Conservation (phyloP, 2,113 vertebrate species). For the Vicugna pacos region DNA sequence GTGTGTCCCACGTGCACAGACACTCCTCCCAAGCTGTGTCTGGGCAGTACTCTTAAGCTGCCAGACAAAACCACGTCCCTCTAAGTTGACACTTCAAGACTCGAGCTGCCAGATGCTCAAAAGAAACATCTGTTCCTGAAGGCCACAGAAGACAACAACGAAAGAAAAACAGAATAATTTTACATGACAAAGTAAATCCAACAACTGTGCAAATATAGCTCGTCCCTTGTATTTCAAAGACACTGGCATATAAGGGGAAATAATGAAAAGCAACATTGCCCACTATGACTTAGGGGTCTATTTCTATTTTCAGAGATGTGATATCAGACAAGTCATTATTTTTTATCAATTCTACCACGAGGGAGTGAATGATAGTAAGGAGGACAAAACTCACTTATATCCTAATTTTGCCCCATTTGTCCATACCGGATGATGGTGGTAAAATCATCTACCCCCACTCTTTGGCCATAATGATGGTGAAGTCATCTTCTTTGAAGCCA, state of each 20-base stretch:
- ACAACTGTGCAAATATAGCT: conserved; percentile 28
- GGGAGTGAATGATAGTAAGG: background rate
- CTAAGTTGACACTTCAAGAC: conserved; percentile 4
- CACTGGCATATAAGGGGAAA: background rate
- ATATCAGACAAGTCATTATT: background rate
- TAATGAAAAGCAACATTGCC: background rate
- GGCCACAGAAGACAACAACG: conserved; percentile 1
- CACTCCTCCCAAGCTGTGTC: background rate
- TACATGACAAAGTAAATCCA: conserved; percentile 60
- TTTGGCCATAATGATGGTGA: background rate
- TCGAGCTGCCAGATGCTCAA: conserved; percentile 34
- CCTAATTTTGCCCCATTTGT: background rate
- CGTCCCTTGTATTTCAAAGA: background rate
- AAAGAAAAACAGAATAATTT: conserved; percentile 61
- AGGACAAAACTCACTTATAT: background rate
- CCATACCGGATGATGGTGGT: background rate
- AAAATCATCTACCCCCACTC: background rate
- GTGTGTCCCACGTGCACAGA: background rate
- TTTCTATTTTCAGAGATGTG: background rate
- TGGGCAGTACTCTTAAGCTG: background rate
- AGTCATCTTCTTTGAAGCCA: background rate
- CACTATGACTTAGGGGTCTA: background rate
- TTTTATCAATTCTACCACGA: background rate
- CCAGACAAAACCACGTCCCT: conserved; percentile 43
- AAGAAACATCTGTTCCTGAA: conserved; percentile 61